Evolutionary conservation across 2,113 vertebrate species (phyloP), one percentile per base, ranked within the genome.

Genomic region (Clarias batrachus): DNA sequence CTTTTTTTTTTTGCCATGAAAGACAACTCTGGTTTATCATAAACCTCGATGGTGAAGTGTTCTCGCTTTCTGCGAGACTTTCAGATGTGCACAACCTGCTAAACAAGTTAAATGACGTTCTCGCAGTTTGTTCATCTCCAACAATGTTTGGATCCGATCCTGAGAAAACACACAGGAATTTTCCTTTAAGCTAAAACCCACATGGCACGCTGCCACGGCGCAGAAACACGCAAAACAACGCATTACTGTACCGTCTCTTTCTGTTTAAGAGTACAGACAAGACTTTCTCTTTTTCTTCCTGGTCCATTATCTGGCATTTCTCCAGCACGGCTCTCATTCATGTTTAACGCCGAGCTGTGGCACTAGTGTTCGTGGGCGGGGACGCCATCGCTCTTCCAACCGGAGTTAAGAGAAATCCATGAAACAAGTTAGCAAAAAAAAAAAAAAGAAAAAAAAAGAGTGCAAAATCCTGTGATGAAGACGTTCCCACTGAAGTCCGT

Each of bases 71-170:
- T 17, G 30, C 27, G 37, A 84, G 62, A 33, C 11, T 2, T 41
- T 65, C 52, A 14, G 62, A 13, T 60, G 87, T 83, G 73, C 60
- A 37, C 77, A 76, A 81, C 87, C 60, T 7, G 84, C 79, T 25
- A 76, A 79, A 91, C 85, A 19, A 33, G 86, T 86, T 73, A 2
- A 84, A 63, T 21, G 70, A 63, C 60, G 8, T 65, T 60, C 21
- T 60, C 23, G 11, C 71, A n/a, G 37, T 25, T 41, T 27, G 70
- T 54, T 85, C 27, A 63, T 63, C n/a, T 63, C 37, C 48, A 17
- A 63, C 59, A 63, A 2, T 63, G 56, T 84, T 48, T 85, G 83
- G 57, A 77, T 7, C 59, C 21, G 57, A 52, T 54, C 23, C 71
- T 14, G 25, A 19, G 63, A 85, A 63, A 63, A 14, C 52, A 65